These are phyloP conservation scores for Styela plicata DNA, from an alignment of 23 tunicate species.

Conservation along the genomic window DNA sequence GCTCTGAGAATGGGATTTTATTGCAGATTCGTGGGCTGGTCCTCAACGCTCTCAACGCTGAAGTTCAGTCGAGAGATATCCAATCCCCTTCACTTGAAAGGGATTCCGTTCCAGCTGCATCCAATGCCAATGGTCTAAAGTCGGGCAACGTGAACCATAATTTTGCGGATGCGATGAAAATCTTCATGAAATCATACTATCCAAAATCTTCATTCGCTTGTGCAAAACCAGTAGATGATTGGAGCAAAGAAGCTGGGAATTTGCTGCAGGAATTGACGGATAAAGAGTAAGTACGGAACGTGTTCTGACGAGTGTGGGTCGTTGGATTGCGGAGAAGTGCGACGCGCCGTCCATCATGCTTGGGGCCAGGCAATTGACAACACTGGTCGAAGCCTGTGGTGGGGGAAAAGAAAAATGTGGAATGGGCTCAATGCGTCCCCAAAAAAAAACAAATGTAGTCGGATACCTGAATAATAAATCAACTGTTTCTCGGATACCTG, in stretches of 20 bases:
- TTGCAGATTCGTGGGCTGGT: too few relatives aligned
- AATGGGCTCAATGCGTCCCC: too few relatives aligned
- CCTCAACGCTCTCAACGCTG: too few relatives aligned
- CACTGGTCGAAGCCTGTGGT: too few relatives aligned
- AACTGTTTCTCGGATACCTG: too few relatives aligned
- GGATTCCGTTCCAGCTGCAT: not conserved
- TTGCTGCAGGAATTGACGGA: constrained; percentile 44
- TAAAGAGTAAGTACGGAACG: constrained; percentile 23
- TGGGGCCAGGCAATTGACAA: too few relatives aligned
- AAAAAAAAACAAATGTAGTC: not conserved
- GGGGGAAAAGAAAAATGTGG: too few relatives aligned
- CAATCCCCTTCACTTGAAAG: too few relatives aligned
- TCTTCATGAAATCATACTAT: constrained; percentile 59
- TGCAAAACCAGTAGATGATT: constrained; percentile 44
- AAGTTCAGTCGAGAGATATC: too few relatives aligned
- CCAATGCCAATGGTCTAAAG: not conserved
- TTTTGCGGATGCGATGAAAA: constrained; percentile 56
- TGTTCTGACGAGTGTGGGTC: not conserved
- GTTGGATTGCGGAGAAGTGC: too few relatives aligned
- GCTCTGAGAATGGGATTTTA: too few relatives aligned
- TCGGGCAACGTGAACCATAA: not conserved
- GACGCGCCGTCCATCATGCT: too few relatives aligned
- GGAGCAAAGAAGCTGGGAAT: constrained; percentile 67
- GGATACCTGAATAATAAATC: constrained; percentile 3
- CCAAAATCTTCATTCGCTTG: constrained; percentile 38